Conservation (phyloP, 2,888 invertebrate genomes). For the Eudemis profundana region DNA sequence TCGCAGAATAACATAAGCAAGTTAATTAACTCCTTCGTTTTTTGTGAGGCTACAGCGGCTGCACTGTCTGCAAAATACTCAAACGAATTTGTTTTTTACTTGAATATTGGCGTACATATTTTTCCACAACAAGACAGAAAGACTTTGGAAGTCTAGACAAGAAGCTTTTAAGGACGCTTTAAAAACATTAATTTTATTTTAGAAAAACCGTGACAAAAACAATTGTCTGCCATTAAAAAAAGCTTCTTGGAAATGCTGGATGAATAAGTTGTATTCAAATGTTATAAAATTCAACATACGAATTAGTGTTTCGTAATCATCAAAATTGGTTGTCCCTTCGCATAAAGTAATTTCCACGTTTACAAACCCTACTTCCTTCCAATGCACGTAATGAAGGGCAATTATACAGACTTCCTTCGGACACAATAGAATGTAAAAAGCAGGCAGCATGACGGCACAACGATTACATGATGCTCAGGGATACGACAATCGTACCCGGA, state of each 20-base stretch:
- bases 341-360: constrained; percentile 64
- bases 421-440: constrained; percentile 76
- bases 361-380: constrained; percentile 70
- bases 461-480: constrained; percentile 58
- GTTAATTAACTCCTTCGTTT: neutral
- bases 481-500: constrained; percentile 46
- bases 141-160: too few relatives aligned
- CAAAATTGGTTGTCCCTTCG: constrained; percentile 38
- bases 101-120: neutral
- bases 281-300: constrained; percentile 5
- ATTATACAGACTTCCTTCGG: constrained; percentile 73
- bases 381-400: constrained; percentile 64
- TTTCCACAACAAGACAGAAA: neutral
- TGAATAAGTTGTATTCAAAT: too few relatives aligned
- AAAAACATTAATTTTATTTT: neutral
- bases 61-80: neutral
- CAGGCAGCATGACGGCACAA: constrained; percentile 57
- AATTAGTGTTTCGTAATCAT: constrained; percentile 6
- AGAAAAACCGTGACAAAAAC: neutral
- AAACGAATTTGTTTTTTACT: neutral
- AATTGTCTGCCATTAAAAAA: neutral
- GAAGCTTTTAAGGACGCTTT: too few relatives aligned
- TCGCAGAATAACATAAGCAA: neutral
- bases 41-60: neutral
- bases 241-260: too few relatives aligned